Evolutionary conservation across 2,888 invertebrate species (phyloP).

Genomic region (Oscheius sp.): DNA sequence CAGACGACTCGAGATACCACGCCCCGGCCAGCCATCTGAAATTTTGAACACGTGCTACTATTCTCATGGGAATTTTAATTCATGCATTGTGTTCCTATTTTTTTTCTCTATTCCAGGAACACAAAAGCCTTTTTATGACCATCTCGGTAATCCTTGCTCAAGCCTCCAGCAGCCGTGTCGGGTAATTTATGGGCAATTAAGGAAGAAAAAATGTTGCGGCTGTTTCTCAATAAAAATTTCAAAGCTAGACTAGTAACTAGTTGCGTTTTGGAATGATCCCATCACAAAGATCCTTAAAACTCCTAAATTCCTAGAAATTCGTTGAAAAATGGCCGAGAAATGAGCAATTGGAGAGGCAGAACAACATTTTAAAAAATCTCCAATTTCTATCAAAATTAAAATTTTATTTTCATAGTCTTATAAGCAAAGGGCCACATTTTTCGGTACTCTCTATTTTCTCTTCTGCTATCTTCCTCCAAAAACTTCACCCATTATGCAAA

Average conservation of each 20-base stretch:
- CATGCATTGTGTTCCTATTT: background rate
- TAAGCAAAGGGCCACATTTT: too few relatives aligned
- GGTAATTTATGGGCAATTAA: background rate
- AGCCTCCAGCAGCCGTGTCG: background rate
- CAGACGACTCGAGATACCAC: constrained; percentile 46
- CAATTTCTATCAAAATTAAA: too few relatives aligned
- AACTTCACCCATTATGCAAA: background rate
- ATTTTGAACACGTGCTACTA: background rate
- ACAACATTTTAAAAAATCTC: background rate
- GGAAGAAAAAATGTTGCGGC: background rate
- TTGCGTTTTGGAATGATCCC: background rate
- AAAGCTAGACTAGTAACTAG: background rate
- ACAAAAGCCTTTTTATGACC: background rate
- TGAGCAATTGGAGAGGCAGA: background rate
- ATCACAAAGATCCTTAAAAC: background rate
- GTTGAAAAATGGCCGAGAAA: background rate
- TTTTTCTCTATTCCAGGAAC: too few relatives aligned
- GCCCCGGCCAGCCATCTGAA: constrained; percentile 34
- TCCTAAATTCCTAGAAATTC: background rate
- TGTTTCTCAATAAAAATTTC: background rate
- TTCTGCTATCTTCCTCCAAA: too few relatives aligned
- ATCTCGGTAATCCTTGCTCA: background rate
- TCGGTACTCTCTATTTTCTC: too few relatives aligned
- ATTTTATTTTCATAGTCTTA: too few relatives aligned
- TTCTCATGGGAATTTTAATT: too few relatives aligned